Evolutionary conservation across 2,888 invertebrate species (phyloP), one percentile per base, ranked within the genome.

Genomic region (Spatulosminthurus flaviceps): DNA sequence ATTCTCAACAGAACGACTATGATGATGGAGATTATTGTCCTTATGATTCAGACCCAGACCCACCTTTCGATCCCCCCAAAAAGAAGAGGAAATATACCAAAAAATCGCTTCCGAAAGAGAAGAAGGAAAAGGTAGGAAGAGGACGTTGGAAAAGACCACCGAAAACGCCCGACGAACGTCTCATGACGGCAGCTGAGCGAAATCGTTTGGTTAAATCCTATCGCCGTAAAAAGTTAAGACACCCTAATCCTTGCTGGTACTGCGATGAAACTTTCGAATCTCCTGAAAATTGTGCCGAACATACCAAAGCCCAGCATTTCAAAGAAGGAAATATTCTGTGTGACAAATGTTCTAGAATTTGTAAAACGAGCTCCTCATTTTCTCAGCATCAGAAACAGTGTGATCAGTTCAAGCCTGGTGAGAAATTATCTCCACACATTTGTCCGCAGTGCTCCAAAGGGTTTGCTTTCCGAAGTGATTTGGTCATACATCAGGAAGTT

Each of bases 221-320:
- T 43, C 41, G 28, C 1, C 66, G 67, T n/a, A 29, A 26, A 42
- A 77, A 77, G 28, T 16, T 24, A 1, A 29, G 42, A 9, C n/a
- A 19, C 1, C 34, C 41, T 11, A 41, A 77, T 34, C 77, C 77
- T 0, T 77, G 77, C n/a, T 77, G 77, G 77, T 64, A 77, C 22
- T 77, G 77, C 41, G 13, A 22, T 11, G 1, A 21, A 21, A 21
- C 67, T 29, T 77, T 77, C 21, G 41, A 29, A 19, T 43, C 42
- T 1, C 69, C 22, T 34, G 77, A 24, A n/a, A 26, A 67, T 26
- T 77, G 77, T 67, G 24, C 26, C 11, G 43, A 28, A 11, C 77
- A 77, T 28, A 77, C 77, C 2, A 42, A 77, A 67, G 42, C 64
- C 19, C 24, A 34, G 5, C 77, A 77, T 42, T n/a, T 41, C 21